Evolutionary conservation across 2,888 invertebrate genomes (phyloP).

Genomic region (Plagodis dolabraria): DNA sequence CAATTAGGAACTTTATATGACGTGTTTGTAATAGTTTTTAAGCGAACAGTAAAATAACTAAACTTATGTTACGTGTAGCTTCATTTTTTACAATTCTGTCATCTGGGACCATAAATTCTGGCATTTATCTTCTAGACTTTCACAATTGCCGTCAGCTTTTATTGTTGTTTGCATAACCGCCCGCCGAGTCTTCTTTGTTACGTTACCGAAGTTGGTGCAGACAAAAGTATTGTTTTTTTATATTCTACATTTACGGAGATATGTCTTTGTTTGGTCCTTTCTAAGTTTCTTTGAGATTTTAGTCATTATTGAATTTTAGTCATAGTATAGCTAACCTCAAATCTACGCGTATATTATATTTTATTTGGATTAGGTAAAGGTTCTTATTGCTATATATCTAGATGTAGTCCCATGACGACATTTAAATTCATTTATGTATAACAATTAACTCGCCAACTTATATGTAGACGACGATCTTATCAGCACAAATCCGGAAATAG

Average conservation of each 20-base stretch:
- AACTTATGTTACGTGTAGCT: conserved; percentile 2
- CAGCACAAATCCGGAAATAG: no score
- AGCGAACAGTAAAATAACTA: neutral
- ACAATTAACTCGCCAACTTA: no score
- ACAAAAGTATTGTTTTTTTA: conserved; percentile 20
- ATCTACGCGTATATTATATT: no score
- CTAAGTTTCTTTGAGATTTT: no score
- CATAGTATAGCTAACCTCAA: no score
- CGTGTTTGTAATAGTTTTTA: neutral
- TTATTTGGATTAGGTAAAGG: no score
- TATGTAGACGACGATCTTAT: no score
- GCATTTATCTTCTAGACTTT: conserved; percentile 28
- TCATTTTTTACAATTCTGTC: conserved; percentile 20
- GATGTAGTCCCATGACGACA: no score
- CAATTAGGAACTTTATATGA: no score
- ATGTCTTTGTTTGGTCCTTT: neutral
- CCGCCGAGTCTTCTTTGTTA: conserved; percentile 26
- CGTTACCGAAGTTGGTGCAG: conserved; percentile 15
- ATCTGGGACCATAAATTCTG: conserved; percentile 26
- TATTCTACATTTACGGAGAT: neutral
- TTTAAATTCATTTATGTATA: no score
- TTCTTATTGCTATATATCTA: no score
- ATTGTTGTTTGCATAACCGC: conserved; percentile 31
- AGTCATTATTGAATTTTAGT: no score
- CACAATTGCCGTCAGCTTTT: conserved; percentile 25